These are phyloP conservation scores for Petromus typicus DNA, from an alignment of 2,113 vertebrate species.

Conservation along the genomic window DNA sequence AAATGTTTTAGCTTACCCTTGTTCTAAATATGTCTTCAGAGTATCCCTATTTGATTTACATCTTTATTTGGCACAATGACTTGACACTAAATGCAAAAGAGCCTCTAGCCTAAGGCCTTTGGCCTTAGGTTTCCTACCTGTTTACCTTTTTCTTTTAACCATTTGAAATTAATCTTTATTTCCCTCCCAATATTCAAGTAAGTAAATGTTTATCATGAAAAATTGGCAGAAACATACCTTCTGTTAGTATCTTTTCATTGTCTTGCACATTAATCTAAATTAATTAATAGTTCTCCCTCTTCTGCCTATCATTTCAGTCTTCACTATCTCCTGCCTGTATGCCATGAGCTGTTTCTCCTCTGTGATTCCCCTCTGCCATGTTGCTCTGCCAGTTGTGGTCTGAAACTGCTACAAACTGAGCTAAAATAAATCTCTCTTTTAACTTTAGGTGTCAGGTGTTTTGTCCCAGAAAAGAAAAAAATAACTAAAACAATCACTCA, in stretches of 20 bases:
- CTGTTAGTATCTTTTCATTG: not conserved
- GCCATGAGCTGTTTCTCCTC: not conserved
- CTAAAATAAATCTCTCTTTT: not conserved
- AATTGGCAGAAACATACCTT: not conserved
- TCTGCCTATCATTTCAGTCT: not conserved
- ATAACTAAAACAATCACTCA: not conserved
- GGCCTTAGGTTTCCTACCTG: not conserved
- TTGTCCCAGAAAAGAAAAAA: not conserved
- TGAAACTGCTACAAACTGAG: not conserved
- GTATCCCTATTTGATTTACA: not conserved
- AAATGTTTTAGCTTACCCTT: not conserved
- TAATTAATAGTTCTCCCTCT: not conserved
- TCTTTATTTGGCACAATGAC: not conserved
- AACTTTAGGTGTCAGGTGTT: not conserved
- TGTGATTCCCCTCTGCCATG: not conserved
- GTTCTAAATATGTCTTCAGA: not conserved
- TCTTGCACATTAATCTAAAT: not conserved
- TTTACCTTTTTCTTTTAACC: conserved; percentile 4
- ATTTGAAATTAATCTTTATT: conserved; percentile 5
- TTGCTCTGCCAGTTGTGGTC: not conserved
- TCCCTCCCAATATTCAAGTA: not conserved
- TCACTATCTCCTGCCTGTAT: not conserved
- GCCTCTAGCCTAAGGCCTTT: not conserved
- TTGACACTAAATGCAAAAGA: not conserved
- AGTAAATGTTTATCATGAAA: not conserved